phyloP scores from a whole-genome alignment of 2,113 vertebrate species.

The Laticauda laticaudata region DNA sequence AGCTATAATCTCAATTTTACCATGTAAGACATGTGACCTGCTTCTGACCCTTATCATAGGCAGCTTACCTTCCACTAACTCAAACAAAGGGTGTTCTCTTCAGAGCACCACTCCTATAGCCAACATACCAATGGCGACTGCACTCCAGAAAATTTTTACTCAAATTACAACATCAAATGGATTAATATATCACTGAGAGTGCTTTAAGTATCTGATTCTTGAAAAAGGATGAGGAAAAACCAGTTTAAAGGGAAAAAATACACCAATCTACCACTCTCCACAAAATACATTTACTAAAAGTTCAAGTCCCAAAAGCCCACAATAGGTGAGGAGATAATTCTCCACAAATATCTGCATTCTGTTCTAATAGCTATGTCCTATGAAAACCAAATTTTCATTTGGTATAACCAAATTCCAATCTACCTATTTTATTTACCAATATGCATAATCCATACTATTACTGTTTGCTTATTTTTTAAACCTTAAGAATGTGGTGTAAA shows the following conservation, averaged over 20 bases:
- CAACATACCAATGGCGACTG: neutral
- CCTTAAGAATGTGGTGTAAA: neutral
- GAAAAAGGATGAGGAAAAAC: constrained; percentile 23
- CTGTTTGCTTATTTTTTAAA: constrained; percentile 10
- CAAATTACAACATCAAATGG: constrained; percentile 15
- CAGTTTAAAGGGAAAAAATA: neutral
- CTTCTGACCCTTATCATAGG: constrained; percentile 17
- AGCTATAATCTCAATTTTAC: constrained; percentile 19
- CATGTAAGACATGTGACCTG: neutral
- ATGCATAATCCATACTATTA: neutral
- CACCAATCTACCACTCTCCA: neutral
- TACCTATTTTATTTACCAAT: neutral
- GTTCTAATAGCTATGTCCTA: neutral
- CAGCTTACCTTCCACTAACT: constrained; percentile 20
- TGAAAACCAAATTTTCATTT: neutral
- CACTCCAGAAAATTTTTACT: constrained; percentile 14
- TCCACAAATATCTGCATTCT: neutral
- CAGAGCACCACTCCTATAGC: constrained; percentile 5
- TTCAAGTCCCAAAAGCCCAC: neutral
- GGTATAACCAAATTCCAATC: neutral
- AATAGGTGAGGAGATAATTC: neutral
- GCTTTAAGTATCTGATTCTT: neutral
- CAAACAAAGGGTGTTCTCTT: constrained; percentile 30
- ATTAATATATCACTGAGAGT: constrained; percentile 15
- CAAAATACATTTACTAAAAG: neutral